These are phyloP conservation scores for Blastobasis adustella DNA, from an alignment of 2,888 invertebrate genomes.

Conservation along the genomic window DNA sequence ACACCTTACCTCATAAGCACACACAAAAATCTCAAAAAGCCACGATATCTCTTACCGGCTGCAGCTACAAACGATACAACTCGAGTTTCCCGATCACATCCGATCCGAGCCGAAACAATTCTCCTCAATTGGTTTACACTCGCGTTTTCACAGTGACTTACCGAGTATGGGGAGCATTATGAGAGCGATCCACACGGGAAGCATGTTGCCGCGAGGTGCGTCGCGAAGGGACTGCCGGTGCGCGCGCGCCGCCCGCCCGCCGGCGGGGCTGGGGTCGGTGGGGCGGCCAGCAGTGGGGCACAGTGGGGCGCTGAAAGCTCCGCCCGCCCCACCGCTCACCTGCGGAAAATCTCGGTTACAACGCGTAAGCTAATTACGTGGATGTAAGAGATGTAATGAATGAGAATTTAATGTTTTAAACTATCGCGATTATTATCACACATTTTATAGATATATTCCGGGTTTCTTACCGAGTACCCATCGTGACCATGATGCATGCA, in stretches of 20 bases:
- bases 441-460: no score
- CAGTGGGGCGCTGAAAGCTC: constrained; percentile 39
- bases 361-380: no score
- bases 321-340: constrained; percentile 34
- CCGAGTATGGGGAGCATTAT: constrained; percentile 67
- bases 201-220: constrained; percentile 66
- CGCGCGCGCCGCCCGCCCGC: constrained; percentile 34
- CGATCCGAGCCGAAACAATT: constrained; percentile 11
- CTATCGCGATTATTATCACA: no score
- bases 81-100: constrained; percentile 23
- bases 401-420: no score
- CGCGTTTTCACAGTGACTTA: constrained; percentile 38
- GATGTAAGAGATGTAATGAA: no score
- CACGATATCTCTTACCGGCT: not conserved
- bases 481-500: no score
- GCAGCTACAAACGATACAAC: not conserved
- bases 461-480: no score
- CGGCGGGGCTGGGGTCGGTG: constrained; percentile 41
- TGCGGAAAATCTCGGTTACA: not conserved
- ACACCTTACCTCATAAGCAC: no score
- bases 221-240: constrained; percentile 57
- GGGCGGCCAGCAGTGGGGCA: constrained; percentile 3
- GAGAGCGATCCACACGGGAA: constrained; percentile 64
- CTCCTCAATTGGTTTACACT: not conserved
- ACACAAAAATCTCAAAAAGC: no score